These are phyloP conservation scores for Lepidocolaptes lacrymiger DNA, from an alignment of 2,797 vertebrate genomes.

Conservation along the genomic window DNA sequence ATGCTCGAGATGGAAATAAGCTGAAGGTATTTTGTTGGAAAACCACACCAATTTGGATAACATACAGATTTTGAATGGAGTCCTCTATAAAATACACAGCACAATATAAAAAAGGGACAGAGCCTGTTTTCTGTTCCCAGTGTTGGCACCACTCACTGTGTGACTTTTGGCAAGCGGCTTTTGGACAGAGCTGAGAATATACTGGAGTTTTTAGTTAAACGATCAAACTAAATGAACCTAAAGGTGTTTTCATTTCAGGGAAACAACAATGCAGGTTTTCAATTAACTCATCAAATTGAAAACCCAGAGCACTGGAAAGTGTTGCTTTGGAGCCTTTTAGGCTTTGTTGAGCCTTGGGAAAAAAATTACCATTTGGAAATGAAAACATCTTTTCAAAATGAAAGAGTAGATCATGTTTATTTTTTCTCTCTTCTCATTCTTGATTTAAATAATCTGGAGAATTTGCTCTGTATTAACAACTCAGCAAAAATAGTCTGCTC, in stretches of 20 bases:
- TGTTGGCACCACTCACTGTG: background rate
- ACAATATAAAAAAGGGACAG: background rate
- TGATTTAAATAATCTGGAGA: background rate
- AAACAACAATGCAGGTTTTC: background rate
- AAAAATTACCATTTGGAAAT: background rate
- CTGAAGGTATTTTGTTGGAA: background rate
- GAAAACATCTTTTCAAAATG: background rate
- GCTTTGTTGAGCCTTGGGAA: background rate
- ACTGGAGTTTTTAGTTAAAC: background rate
- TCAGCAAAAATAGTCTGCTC: background rate
- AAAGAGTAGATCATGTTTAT: background rate
- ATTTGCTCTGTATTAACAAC: background rate
- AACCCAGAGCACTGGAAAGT: background rate
- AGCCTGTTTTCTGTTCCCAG: background rate
- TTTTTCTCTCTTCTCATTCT: background rate
- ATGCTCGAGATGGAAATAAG: background rate
- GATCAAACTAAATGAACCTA: background rate
- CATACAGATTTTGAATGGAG: background rate
- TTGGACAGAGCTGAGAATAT: background rate
- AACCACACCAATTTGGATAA: background rate
- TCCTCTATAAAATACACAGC: background rate
- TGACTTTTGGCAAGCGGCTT: background rate
- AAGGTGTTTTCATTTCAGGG: background rate
- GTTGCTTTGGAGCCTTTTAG: background rate
- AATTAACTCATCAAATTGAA: background rate